Evolutionary conservation across 1,140 invertebrate genomes (phyloP), one percentile per base, ranked within the genome.

Genomic region (Caerostris extrusa): DNA sequence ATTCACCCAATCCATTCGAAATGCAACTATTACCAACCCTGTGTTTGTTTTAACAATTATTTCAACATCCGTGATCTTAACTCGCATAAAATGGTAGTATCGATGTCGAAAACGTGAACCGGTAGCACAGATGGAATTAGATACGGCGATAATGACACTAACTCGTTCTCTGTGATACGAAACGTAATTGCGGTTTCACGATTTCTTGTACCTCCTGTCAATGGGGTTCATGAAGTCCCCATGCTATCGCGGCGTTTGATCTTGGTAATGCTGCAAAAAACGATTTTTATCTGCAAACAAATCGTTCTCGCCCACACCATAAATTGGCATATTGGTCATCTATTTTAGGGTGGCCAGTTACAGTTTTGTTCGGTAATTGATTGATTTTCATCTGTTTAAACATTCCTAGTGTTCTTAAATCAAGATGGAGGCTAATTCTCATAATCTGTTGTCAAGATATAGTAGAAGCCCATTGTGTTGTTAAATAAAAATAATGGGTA

Each of bases 61-160:
- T 34, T 34, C 34, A 4, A 77, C 34, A 53, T 77, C 71, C 71
- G 19, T 77, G 34, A 77, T 77, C 71, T 77, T 50, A 71, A 71
- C 67, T 71, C 53, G 12, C 5, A 77, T 77, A 77, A 77, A 34
- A 77, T 77, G 53, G 34, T 5, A 8, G 71, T 77, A 77, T 77
- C 71, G 12, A 77, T 77, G 71, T 77, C 71, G 14, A 77, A 77
- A 77, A 50, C 71, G 71, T 77, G 71, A 34, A 77, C 34, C 71
- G 71, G 71, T 77, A 77, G 71, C 71, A 34, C 34, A 5, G 10
- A 77, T 77, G 34, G 12, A 34, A 12, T 77, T 77, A 19, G 34
- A 77, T 77, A 77, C 34, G 19, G 71, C 7, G 8, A 77, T 53
- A 53, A 77, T 34, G 19, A 77, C 69, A 77, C 50, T 77, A 77